Evolutionary conservation across 2,113 vertebrate genomes (phyloP), one percentile per base, ranked within the genome.

Genomic region (Ranitomeya variabilis): DNA sequence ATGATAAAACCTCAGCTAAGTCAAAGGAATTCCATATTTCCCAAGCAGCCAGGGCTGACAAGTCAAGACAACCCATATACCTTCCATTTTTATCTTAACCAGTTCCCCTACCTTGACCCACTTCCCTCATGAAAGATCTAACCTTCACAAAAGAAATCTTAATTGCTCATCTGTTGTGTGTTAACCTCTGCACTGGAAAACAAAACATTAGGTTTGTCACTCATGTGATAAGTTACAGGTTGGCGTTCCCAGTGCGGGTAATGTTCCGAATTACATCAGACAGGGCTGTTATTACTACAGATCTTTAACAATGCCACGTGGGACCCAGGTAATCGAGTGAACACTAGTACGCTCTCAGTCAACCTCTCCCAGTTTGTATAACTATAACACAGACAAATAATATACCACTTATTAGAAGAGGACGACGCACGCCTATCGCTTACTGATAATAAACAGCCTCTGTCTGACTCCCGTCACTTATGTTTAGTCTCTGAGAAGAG

Each of bases 151-250:
- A 31, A 52, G 45, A 18, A 67, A 52, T 3, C 21, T 80, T 89
- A 76, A 83, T 69, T 82, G 90, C 80, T 90, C 94, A 93, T 94
- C 93, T 95, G 95, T 92, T 93, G 90, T 88, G 78, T 21, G 69
- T 94, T 94, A 95, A 94, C 94, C 94, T 94, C 90, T 93, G 91
- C 91, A 90, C 93, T 90, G 87, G 91, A 91, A 93, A 93, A 87
- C 91, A 90, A 93, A 95, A 93, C 93, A 92, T 91, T 90, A 92
- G 93, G 91, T 94, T 94, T 90, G 92, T 92, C 90, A 89, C 87
- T 90, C 83, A 92, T 59, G 82, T 84, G 82, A 85, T 85, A 85
- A 73, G 83, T 85, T 85, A 85, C 83, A 85, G 69, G 67, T 74
- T 76, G 37, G 55, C 21, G 69, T 45, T 76, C 83, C 83, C 83